phyloP scores from a whole-genome alignment of 1,140 invertebrate genomes.

The Bilobella aurantiaca region DNA sequence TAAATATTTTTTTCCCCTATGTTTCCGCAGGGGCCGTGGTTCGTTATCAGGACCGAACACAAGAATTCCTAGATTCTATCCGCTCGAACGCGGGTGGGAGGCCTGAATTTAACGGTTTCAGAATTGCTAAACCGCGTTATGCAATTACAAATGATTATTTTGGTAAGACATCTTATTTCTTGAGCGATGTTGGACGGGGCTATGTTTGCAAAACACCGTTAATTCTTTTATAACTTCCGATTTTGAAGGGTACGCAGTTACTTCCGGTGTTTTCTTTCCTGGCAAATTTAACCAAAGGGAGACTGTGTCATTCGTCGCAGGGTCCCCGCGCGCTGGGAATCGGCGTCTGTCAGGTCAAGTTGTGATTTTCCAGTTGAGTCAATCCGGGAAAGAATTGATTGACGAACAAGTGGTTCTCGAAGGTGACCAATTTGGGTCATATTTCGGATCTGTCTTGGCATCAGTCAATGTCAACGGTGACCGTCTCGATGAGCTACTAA shows the following conservation, averaged over 20 bases:
- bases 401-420: slow-evolving; percentile 27
- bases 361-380: slow-evolving; percentile 38
- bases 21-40: background rate
- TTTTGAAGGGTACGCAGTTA: slow-evolving; percentile 46
- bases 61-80: slow-evolving; percentile 26
- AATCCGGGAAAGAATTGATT: background rate
- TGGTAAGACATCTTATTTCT: background rate
- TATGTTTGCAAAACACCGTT: too few species aligned
- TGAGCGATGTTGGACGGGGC: background rate
- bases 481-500: slow-evolving; percentile 58
- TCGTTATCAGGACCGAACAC: background rate
- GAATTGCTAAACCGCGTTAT: background rate
- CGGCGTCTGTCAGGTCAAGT: slow-evolving; percentile 37
- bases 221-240: too few species aligned
- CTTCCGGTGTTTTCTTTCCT: slow-evolving; percentile 44
- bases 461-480: slow-evolving; percentile 62
- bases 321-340: too few species aligned
- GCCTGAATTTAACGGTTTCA: background rate
- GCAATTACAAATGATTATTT: background rate
- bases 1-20: too few species aligned
- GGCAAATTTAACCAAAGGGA: too few species aligned
- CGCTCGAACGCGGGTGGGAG: slow-evolving; percentile 20
- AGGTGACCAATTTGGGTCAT: slow-evolving; percentile 59
- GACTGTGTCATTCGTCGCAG: too few species aligned
- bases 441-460: slow-evolving; percentile 61